Percentiles rank a stretch among this genome's conserved stretches.
Evolutionary conservation across 2,113 vertebrate genomes (phyloP).

Genomic region (Chloropsis cyanopogon): DNA sequence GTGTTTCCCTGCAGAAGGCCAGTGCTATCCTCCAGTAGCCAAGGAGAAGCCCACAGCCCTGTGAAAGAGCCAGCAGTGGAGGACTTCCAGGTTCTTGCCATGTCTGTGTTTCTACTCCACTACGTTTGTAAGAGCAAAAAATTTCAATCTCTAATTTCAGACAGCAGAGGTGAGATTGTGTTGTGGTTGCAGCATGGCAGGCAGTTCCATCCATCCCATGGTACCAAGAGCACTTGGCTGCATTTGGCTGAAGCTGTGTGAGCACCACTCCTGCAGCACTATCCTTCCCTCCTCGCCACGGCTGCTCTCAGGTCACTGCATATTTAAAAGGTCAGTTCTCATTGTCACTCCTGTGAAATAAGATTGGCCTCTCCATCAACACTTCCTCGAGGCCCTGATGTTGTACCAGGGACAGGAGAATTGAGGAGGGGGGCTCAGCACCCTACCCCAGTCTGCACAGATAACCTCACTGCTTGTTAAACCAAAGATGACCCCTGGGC

Average conservation of each 20-base stretch:
- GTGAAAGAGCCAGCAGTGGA: background rate
- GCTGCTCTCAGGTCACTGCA: background rate
- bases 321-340: background rate
- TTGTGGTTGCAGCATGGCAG: background rate
- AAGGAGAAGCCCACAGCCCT: background rate
- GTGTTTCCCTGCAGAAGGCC: background rate
- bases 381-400: background rate
- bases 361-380: background rate
- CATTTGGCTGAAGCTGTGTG: background rate
- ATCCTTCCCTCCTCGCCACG: rapidly evolving
- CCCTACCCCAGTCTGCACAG: background rate
- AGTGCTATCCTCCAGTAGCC: background rate
- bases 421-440: rapidly evolving
- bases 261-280: background rate
- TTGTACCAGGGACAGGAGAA: background rate
- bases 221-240: background rate
- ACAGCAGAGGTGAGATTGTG: background rate
- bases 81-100: background rate
- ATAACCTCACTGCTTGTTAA: background rate
- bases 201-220: background rate
- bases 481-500: background rate
- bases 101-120: background rate
- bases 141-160: background rate
- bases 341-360: background rate
- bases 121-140: background rate